Evolutionary conservation across 2,113 vertebrate genomes (phyloP), one percentile per base, ranked within the genome.

Genomic region (Grus americana): DNA sequence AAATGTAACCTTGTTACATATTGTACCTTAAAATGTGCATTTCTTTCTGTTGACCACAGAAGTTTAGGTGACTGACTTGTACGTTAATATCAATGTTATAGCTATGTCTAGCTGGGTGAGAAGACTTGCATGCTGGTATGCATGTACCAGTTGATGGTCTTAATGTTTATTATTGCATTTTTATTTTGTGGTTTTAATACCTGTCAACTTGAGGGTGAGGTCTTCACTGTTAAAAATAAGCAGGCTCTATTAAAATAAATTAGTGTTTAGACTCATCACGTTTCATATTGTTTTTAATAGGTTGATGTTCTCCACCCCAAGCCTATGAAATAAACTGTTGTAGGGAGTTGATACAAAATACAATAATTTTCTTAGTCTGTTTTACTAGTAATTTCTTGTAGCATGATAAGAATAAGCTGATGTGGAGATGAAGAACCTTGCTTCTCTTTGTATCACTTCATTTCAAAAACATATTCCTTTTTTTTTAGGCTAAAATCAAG

Each of bases 1-100:
- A 76, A 75, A 49, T 66, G 6, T 26, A 44, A 23, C 7, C 36
- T 36, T 36, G 36, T 36, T 36, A 14, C 0, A 0, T 15, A 1
- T 52, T 79, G 9, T 46, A 73, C 58, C 15, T 79, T 83, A 52
- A 82, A 79, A 63, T 21, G 6, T 40, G 4, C 14, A 9, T 75
- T 85, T 62, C 24, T n/a, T 83, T 44, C 50, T 78, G 38, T 75
- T 79, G 15, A 17, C 36, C 59, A 7, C 15, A 32, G 42, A 74
- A 75, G 10, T 66, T 54, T 15, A 50, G 50, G 2, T 67, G n/a
- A 30, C 46, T 57, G 58, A 52, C 46, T 34, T 68, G 15, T 63
- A 32, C 32, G 4, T 72, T 24, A 34, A 13, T 72, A 12, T 26
- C 14, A 42, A 10, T 24, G 7, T 66, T 74, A 46, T 32, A 70